Percentiles rank a stretch among this genome's conserved stretches.
Conservation (phyloP, 2,797 vertebrate genomes). For the Rachycentron canadum region DNA sequence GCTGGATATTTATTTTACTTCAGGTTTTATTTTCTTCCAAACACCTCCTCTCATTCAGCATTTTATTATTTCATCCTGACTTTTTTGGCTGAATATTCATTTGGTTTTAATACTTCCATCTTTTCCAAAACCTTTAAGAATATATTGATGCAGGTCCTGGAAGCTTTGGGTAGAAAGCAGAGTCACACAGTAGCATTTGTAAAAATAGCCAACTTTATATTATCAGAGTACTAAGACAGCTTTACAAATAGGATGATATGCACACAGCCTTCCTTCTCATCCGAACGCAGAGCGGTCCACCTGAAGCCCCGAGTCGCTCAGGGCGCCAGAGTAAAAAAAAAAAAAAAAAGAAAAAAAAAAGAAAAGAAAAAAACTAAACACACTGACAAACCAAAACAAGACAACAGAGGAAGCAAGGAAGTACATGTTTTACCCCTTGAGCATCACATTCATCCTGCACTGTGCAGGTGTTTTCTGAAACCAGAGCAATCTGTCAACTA, state of each 20-base stretch:
- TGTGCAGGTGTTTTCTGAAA: constrained; percentile 85
- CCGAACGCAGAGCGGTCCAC: constrained; percentile 86
- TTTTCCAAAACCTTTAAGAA: background rate
- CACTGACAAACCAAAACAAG: constrained; percentile 55
- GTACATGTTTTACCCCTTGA: constrained; percentile 74
- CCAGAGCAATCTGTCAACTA: constrained; percentile 49
- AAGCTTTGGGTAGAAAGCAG: constrained; percentile 72
- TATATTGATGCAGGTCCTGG: background rate
- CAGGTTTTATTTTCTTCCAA: too few species aligned
- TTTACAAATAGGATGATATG: constrained; percentile 98
- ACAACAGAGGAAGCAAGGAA: constrained; percentile 65
- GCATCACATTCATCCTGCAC: constrained; percentile 85
- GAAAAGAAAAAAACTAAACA: constrained; percentile 34
- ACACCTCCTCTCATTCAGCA: too few species aligned
- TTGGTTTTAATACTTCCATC: too few species aligned
- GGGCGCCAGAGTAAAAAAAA: constrained; percentile 32
- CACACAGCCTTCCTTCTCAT: constrained; percentile 88
- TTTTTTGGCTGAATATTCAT: too few species aligned
- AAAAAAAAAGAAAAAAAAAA: constrained; percentile 36
- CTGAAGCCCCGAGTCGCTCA: constrained; percentile 40
- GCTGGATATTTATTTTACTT: too few species aligned
- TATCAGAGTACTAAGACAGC: constrained; percentile 95
- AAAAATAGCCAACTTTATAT: constrained; percentile 99
- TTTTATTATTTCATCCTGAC: too few species aligned
- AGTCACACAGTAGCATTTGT: constrained; percentile 88